Evolutionary conservation across 2,888 invertebrate genomes (phyloP).

Genomic region (Odontocolon sp.): DNA sequence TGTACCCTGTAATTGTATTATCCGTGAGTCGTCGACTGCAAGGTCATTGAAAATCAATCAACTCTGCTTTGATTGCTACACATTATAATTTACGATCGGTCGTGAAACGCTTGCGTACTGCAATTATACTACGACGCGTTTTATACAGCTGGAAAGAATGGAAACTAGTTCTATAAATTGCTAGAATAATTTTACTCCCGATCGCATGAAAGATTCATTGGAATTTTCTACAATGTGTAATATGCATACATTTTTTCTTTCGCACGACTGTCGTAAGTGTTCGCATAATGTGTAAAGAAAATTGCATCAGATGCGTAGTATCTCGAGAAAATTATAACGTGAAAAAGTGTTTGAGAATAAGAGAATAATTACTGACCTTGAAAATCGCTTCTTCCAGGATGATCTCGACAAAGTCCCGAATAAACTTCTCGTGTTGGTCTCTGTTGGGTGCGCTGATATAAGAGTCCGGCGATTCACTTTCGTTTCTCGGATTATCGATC

Average conservation of each 20-base stretch:
- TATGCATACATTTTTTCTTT: not conserved
- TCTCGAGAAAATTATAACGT: not conserved
- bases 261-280: not conserved
- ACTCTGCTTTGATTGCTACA: slow-evolving; percentile 6
- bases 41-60: not conserved
- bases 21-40: not conserved
- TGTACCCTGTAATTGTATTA: slow-evolving; percentile 81
- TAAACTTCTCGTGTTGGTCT: slow-evolving; percentile 87
- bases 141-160: not conserved
- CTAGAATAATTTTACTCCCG: slow-evolving; percentile 14
- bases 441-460: slow-evolving; percentile 83
- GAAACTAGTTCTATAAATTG: not conserved
- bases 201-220: not conserved
- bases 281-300: not conserved
- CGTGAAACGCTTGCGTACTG: not conserved
- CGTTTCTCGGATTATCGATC: not conserved
- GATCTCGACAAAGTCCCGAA: slow-evolving; percentile 87
- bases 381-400: slow-evolving; percentile 89
- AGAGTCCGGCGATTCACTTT: not conserved
- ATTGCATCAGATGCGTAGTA: not conserved
- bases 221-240: not conserved
- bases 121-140: not conserved
- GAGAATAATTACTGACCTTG: slow-evolving; percentile 77
- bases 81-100: not conserved
- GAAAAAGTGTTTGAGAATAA: not conserved